Conservation (phyloP, 2,797 vertebrate genomes). For the Chrysocyon brachyurus region DNA sequence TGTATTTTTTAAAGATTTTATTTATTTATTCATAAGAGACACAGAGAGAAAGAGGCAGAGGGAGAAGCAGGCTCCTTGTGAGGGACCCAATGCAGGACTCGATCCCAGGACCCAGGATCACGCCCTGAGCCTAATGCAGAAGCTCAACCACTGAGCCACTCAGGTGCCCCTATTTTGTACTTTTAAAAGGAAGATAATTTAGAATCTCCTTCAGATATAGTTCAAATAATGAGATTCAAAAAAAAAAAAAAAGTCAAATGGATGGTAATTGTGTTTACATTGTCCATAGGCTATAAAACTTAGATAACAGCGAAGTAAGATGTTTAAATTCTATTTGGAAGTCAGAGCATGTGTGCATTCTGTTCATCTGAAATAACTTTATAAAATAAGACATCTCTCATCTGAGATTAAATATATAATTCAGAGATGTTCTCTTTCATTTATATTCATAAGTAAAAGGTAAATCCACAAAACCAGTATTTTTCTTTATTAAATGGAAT, state of each 20-base stretch:
- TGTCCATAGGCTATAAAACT: neutral
- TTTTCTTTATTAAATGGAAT: neutral
- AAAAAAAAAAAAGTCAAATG: neutral
- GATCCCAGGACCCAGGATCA: no score
- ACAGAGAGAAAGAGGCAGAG: no score
- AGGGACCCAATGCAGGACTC: no score
- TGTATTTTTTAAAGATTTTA: neutral
- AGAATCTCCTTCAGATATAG: neutral
- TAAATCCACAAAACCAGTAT: neutral
- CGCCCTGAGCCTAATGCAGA: no score
- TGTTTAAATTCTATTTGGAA: neutral
- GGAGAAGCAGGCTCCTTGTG: no score
- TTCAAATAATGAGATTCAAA: neutral
- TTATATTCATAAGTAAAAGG: neutral
- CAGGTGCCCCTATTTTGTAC: neutral
- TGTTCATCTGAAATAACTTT: neutral
- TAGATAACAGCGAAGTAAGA: neutral
- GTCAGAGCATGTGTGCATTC: neutral
- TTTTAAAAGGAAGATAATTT: neutral
- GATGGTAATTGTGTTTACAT: neutral
- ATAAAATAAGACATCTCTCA: neutral
- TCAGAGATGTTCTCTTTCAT: neutral
- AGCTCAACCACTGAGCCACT: no score
- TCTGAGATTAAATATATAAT: neutral
- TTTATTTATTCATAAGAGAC: no score